Conservation (phyloP, 2,797 vertebrate genomes). For the Anguilla megastoma region DNA sequence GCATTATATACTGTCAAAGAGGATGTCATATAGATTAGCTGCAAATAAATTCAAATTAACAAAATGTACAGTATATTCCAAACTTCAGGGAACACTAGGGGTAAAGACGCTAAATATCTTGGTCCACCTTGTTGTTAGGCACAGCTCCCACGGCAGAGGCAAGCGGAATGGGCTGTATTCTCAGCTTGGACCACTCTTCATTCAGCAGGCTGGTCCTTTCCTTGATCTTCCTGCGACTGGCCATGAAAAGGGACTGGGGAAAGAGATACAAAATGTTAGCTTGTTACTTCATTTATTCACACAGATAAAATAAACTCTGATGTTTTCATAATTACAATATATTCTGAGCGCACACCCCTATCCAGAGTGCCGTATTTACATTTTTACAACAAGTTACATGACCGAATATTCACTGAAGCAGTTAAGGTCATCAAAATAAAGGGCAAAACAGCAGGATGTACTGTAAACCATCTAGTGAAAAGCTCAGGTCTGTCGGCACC, state of each 20-base stretch:
- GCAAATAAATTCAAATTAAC: neutral
- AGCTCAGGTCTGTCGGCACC: neutral
- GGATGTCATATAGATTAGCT: neutral
- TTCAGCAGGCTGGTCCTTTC: slow-evolving; percentile 85
- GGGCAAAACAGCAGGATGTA: neutral
- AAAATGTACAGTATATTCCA: neutral
- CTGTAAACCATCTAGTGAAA: neutral
- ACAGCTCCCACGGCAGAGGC: slow-evolving; percentile 76
- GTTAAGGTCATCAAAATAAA: neutral
- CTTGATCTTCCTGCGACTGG: slow-evolving; percentile 90
- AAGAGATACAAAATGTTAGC: slow-evolving; percentile 18
- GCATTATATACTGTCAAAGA: neutral
- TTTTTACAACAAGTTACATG: neutral
- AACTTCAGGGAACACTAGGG: neutral
- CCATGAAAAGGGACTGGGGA: slow-evolving; percentile 84
- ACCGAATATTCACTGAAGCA: neutral
- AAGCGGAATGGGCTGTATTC: slow-evolving; percentile 85
- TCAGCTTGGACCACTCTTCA: slow-evolving; percentile 89
- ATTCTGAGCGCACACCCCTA: neutral
- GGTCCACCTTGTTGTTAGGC: slow-evolving; percentile 85
- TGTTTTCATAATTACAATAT: neutral
- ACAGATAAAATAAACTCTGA: neutral
- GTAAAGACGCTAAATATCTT: neutral
- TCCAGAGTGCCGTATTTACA: neutral
- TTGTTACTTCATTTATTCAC: neutral